Evolutionary conservation across 2,797 vertebrate genomes (phyloP).

Genomic region (Lates japonicus): DNA sequence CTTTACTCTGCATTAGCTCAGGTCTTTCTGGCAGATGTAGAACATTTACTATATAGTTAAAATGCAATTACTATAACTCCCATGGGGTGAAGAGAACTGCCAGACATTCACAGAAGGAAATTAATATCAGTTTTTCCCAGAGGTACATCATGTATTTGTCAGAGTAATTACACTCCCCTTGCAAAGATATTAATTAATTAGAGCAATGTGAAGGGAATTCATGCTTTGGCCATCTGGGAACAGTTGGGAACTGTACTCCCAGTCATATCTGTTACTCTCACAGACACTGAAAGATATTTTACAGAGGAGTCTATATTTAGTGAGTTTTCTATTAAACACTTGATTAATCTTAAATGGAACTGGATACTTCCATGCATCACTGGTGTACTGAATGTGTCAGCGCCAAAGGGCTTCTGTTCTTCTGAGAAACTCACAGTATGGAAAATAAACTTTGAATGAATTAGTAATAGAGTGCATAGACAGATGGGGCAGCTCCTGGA

Average conservation of each 20-base stretch:
- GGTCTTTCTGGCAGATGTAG: conserved; percentile 44
- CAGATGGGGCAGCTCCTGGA: conserved; percentile 16
- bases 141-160: conserved; percentile 57
- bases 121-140: conserved; percentile 55
- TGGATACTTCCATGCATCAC: conserved; percentile 48
- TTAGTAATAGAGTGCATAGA: conserved; percentile 1
- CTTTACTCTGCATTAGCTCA: conserved; percentile 41
- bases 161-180: conserved; percentile 57
- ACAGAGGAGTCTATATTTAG: conserved; percentile 52
- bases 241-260: conserved; percentile 11
- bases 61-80: conserved; percentile 64
- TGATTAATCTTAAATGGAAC: conserved; percentile 53
- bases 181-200: conserved; percentile 69
- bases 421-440: conserved; percentile 32
- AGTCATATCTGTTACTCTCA: conserved; percentile 32
- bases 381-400: conserved; percentile 39
- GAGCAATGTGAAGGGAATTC: conserved; percentile 61
- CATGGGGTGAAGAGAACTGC: conserved; percentile 33
- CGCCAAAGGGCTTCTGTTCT: conserved; percentile 17
- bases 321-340: conserved; percentile 57
- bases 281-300: conserved; percentile 45
- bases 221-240: conserved; percentile 55
- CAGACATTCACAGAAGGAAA: conserved; percentile 56
- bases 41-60: conserved; percentile 66
- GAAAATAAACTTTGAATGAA: conserved; percentile 44